These are phyloP conservation scores for Tinea pellionella DNA, from an alignment of 2,888 invertebrate species.

Conservation along the genomic window DNA sequence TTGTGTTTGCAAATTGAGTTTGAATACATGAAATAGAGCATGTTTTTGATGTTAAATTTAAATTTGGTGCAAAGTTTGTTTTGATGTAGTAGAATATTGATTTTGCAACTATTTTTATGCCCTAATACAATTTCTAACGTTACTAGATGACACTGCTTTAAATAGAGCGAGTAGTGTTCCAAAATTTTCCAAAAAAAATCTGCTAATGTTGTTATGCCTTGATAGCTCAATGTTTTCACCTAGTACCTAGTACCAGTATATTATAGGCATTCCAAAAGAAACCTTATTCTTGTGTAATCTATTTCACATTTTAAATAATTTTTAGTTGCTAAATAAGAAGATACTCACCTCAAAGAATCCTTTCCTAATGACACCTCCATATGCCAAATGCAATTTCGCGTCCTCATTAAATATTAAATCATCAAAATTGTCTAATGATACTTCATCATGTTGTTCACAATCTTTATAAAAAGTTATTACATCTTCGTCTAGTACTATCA, in stretches of 20 bases:
- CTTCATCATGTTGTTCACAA: conserved; percentile 18
- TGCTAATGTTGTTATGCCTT: too few species aligned
- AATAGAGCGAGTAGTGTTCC: too few species aligned
- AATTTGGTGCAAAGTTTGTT: conserved; percentile 4
- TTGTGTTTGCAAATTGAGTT: conserved; percentile 6
- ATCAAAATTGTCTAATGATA: not conserved
- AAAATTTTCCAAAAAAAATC: too few species aligned
- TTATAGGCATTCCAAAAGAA: too few species aligned
- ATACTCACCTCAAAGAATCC: not conserved
- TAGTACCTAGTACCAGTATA: too few species aligned
- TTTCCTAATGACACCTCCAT: not conserved
- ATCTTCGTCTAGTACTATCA: conserved; percentile 23
- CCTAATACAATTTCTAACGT: too few species aligned
- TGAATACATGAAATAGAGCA: conserved; percentile 1
- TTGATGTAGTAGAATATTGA: not conserved
- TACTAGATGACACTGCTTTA: too few species aligned
- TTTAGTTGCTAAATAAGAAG: not conserved
- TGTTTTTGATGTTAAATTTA: not conserved
- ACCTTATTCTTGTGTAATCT: too few species aligned
- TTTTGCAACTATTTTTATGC: not conserved
- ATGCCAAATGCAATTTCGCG: not conserved
- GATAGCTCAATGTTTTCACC: too few species aligned
- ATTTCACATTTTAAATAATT: too few species aligned
- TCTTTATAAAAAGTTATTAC: conserved; percentile 21
- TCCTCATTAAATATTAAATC: not conserved